Base-by-base conservation (phyloP, 2,797 vertebrate genomes). In the Manis javanica region DNA sequence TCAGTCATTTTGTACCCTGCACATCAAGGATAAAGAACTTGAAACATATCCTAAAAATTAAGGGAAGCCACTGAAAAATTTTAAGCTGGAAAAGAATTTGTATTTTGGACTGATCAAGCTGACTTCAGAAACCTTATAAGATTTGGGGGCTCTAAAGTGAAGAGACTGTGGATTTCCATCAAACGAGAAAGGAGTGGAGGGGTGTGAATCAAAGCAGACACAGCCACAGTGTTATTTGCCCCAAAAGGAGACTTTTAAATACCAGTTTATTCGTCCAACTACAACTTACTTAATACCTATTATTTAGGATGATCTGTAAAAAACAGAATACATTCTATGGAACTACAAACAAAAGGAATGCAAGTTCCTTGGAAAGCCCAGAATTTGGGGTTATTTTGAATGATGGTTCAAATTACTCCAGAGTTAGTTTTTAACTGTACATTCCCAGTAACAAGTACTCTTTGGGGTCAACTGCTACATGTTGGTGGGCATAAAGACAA, bases 61-160 rank as follows among this genome's bases (percentile, higher is more conserved):
- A 86, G 57, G 23, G 26, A 74, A 96, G 46, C 42, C 21, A 46
- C 37, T 11, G 61, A 89, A 31, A 51, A 79, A 69, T 63, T 83
- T 83, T 66, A 94, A 95, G 13, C 21, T 95, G 29, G 23, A 96
- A 68, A 87, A 31, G 10, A 64, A 68, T 74, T 79, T 78, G 9
- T 64, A 59, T 83, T 89, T 84, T 46, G 64, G n/a, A 90, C 5
- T 75, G 37, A 69, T 71, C 24, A 39, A n/a, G n/a, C 24, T 79
- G 39, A 86, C 21, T 79, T 75, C 61, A 91, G 18, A 19, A 63
- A 57, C 3, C 18, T 39, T 77, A 68, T 51, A 19, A 21, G 7
- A 83, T 87, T 42, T 90, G 24, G 6, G 21, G 23, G 3, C 57
- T 68, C 49, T 61, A 18, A 1, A 83, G 7, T 91, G 34, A 94